phyloP scores from a whole-genome alignment of 2,113 vertebrate species.

The Peromyscus californicus region DNA sequence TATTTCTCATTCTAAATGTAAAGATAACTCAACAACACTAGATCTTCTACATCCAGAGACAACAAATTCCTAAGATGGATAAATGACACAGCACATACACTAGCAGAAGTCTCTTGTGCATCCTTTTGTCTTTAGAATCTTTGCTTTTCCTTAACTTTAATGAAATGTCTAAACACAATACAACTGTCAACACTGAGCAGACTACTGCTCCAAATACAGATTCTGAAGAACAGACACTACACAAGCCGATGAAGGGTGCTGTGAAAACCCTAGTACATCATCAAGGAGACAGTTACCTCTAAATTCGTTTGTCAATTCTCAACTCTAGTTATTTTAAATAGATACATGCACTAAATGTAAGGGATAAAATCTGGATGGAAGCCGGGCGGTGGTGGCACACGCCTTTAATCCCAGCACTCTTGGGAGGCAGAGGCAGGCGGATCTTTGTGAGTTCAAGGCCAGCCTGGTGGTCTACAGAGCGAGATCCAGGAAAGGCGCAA shows the following conservation, averaged over 20 bases:
- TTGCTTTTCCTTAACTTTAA: slow-evolving; percentile 32
- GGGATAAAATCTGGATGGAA: not conserved
- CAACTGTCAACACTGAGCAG: slow-evolving; percentile 21
- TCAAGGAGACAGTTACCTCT: not conserved
- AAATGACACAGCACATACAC: not conserved
- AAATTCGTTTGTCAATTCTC: not conserved
- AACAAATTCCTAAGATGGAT: not conserved
- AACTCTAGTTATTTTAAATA: slow-evolving; percentile 35
- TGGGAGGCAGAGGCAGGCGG: too few relatives aligned
- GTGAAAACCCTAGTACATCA: not conserved
- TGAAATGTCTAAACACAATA: not conserved
- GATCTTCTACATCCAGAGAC: slow-evolving; percentile 13
- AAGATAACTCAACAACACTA: slow-evolving; percentile 52
- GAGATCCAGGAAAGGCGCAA: too few relatives aligned
- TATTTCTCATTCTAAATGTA: slow-evolving; percentile 48
- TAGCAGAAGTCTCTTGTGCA: not conserved
- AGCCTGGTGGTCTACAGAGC: too few relatives aligned
- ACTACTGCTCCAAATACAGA: slow-evolving; percentile 39
- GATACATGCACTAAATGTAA: not conserved
- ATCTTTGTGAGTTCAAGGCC: too few relatives aligned
- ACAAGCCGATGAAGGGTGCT: slow-evolving; percentile 39
- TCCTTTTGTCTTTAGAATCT: not conserved
- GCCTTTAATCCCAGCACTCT: too few relatives aligned
- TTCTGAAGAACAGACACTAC: not conserved
- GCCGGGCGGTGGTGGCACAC: too few relatives aligned